Conservation (phyloP, 2,888 invertebrate genomes). For the Iselma pallidipennis region DNA sequence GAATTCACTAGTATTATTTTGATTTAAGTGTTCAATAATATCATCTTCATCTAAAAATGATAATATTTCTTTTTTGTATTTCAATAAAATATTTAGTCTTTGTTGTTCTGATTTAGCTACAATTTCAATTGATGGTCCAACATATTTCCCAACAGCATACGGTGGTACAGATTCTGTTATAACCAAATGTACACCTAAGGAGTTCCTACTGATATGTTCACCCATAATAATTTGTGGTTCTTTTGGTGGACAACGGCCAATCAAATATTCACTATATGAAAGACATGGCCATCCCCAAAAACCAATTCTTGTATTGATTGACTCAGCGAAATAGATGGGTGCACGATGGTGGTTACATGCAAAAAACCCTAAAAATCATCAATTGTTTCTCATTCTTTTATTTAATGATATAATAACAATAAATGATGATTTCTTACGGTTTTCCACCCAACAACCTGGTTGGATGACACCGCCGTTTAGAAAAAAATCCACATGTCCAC, state of each 20-base stretch:
- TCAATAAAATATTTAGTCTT: slow-evolving; percentile 25
- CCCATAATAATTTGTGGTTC: slow-evolving; percentile 59
- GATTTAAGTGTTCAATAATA: slow-evolving; percentile 25
- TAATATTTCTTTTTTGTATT: slow-evolving; percentile 35
- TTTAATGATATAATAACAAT: background rate
- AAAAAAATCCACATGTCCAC: slow-evolving; percentile 74
- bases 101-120: slow-evolving; percentile 20
- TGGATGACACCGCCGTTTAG: slow-evolving; percentile 72
- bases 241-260: slow-evolving; percentile 63
- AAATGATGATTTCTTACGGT: slow-evolving; percentile 43
- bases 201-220: slow-evolving; percentile 53
- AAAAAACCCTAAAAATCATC: slow-evolving; percentile 58
- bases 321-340: slow-evolving; percentile 67
- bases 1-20: background rate
- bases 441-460: slow-evolving; percentile 65
- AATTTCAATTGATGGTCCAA: slow-evolving; percentile 51
- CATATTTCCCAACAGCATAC: slow-evolving; percentile 64
- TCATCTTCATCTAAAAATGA: slow-evolving; percentile 39
- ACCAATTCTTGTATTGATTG: slow-evolving; percentile 63
- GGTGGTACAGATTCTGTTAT: slow-evolving; percentile 62
- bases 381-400: background rate
- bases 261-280: slow-evolving; percentile 61
- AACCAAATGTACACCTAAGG: slow-evolving; percentile 61
- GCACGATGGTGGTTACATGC: slow-evolving; percentile 69
- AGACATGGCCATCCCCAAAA: slow-evolving; percentile 71